phyloP scores from a whole-genome alignment of 2,113 vertebrate species.

The Felis catus region DNA sequence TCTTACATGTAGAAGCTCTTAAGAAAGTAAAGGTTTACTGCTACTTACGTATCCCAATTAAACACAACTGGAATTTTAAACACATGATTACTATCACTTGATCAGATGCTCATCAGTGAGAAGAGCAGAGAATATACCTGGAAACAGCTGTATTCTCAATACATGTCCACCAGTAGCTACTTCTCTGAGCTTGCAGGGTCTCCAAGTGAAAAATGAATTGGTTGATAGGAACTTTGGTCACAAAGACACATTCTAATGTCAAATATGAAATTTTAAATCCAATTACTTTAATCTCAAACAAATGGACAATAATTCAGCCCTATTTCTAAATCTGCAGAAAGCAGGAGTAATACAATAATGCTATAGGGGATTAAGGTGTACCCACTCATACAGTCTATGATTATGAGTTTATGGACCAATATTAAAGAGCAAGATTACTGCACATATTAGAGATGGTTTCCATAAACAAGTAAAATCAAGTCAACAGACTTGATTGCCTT shows the following conservation, averaged over 20 bases:
- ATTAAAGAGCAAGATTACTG: not conserved
- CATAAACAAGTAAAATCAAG: not conserved
- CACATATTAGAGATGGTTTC: not conserved
- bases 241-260: not conserved
- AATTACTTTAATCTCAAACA: conserved; percentile 23
- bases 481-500: not conserved
- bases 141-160: not conserved
- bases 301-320: not conserved
- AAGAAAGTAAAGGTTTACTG: not conserved
- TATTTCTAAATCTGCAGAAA: not conserved
- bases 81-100: not conserved
- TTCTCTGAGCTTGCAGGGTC: not conserved
- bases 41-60: not conserved
- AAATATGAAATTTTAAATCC: not conserved
- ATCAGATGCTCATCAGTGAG: not conserved
- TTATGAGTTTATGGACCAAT: not conserved
- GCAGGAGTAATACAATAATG: not conserved
- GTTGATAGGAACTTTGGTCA: not conserved
- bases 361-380: not conserved
- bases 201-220: not conserved
- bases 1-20: not conserved
- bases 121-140: not conserved
- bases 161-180: not conserved
- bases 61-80: conserved; percentile 7
- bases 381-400: not conserved